Evolutionary conservation across 2,113 vertebrate species (phyloP), one percentile per base, ranked within the genome.

Genomic region (Chamaetylas fuelleborni): DNA sequence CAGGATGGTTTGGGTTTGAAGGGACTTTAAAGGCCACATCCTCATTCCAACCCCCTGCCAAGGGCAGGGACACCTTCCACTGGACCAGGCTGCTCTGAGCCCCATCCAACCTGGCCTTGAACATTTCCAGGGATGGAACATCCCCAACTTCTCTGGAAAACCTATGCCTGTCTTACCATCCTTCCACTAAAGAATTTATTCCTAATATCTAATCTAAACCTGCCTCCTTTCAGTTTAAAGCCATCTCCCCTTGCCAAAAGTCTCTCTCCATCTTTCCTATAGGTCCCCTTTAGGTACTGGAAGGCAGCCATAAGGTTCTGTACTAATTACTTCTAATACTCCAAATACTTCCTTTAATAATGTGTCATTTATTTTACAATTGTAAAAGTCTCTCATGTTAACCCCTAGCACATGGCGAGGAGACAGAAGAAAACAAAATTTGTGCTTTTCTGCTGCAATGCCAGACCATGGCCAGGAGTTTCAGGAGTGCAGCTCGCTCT

Each of bases 31-130:
- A 33, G 2, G 3, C 4, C 25, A 16, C 2, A 19, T 51, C 2
- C 28, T 51, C 0, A 0, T 51, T 51, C 28, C 86, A 53, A 0
- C 7, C 8, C 23, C 3, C 1, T 66, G 7, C 12, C 69, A 24
- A 19, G 13, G 60, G 8, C 43, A 65, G 14, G 33, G 19, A 26
- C 19, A 51, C 7, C 9, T 66, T 51, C 33, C 12, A 3, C 19
- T 28, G 9, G 1, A 2, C 4, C 45, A 45, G 28, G 15, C 25
- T n/a, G 33, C 8, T 66, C 60, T 14, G 23, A 81, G 33, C 28
- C 13, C 8, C 13, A n/a, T 66, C 33, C 33, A 58, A 1, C 19
- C 15, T 38, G 19, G 26, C 19, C 14, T 80, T 48, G 42, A 22
- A 34, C 19, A 51, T 26, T 81, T 24, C 8, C 23, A 81, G 28